These are phyloP conservation scores for Lethrus apterus DNA, from an alignment of 1,140 invertebrate genomes.

Conservation along the genomic window DNA sequence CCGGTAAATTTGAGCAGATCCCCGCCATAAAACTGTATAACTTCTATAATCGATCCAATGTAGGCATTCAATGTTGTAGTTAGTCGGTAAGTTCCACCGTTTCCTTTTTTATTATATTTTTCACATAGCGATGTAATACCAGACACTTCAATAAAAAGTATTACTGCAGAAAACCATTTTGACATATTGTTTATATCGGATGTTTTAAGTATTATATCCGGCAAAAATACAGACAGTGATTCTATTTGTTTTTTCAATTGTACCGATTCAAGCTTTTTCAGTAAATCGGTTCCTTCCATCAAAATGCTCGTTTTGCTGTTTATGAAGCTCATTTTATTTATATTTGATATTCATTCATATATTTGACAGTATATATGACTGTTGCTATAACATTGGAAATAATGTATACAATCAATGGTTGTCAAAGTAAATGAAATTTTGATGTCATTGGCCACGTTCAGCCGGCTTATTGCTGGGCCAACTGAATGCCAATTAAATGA, in stretches of 20 bases:
- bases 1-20: conserved; percentile 56
- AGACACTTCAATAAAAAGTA: conserved; percentile 54
- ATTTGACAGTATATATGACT: too few species aligned
- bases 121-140: conserved; percentile 55
- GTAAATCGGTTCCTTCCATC: conserved; percentile 13
- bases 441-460: too few species aligned
- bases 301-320: too few species aligned
- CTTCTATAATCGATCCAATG: conserved; percentile 55
- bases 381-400: too few species aligned
- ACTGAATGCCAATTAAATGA: too few species aligned
- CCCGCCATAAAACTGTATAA: conserved; percentile 51
- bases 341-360: too few species aligned
- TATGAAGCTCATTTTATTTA: too few species aligned
- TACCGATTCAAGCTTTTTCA: conserved; percentile 17
- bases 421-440: too few species aligned
- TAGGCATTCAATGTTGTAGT: conserved; percentile 54
- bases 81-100: conserved; percentile 52
- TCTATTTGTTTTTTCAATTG: conserved; percentile 20
- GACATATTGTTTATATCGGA: not conserved
- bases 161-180: conserved; percentile 30
- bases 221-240: conserved; percentile 18
- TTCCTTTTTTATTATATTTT: conserved; percentile 49
- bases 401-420: too few species aligned
- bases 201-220: conserved; percentile 19
- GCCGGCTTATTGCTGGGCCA: too few species aligned